Conservation (phyloP, 2,113 vertebrate genomes). For the mouse (Mus musculus) region GRCm39 chr2:137976001-137976500, state of each 20-base stretch:
- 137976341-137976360: constrained; percentile 9
- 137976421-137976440: background rate
- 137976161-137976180: background rate
- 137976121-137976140: constrained; percentile 58
- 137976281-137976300: constrained; percentile 29
- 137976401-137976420: background rate
- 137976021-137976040: background rate
- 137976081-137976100: constrained; percentile 36
- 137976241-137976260: constrained; percentile 60
- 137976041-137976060: background rate
- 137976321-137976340: background rate
- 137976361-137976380: constrained; percentile 24
- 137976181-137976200: constrained; percentile 52
- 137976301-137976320: background rate
- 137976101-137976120: constrained; percentile 56
- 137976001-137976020: constrained; percentile 5
- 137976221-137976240: constrained; percentile 57
- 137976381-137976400: constrained; percentile 1
- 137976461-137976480: background rate
- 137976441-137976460: constrained; percentile 24
- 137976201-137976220: fast-evolving
- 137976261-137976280: constrained; percentile 31
- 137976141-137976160: constrained; percentile 43
- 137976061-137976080: constrained; percentile 55
- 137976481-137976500: background rate